Evolutionary conservation across 2,797 vertebrate genomes (phyloP).

Genomic region (Pogoniulus pusillus): DNA sequence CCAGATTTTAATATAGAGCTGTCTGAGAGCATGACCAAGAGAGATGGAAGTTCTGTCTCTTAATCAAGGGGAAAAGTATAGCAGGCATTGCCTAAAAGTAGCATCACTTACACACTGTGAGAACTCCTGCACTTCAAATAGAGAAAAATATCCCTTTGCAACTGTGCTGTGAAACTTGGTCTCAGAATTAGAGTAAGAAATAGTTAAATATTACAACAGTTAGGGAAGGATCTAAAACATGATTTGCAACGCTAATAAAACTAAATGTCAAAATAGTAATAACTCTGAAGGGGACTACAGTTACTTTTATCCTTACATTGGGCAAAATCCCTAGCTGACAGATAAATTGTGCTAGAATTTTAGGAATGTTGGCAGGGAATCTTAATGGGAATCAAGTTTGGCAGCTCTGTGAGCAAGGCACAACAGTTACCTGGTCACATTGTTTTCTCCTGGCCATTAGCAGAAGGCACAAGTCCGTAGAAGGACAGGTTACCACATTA

Average conservation of each 20-base stretch:
- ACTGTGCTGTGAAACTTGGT: background rate
- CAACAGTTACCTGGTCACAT: background rate
- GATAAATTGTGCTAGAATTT: constrained; percentile 73
- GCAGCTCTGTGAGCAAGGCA: background rate
- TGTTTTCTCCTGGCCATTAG: background rate
- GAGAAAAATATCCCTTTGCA: background rate
- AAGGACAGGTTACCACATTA: background rate
- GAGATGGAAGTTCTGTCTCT: background rate
- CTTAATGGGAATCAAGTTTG: constrained; percentile 30
- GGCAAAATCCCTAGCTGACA: constrained; percentile 72
- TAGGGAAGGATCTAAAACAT: constrained; percentile 16
- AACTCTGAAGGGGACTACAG: constrained; percentile 65
- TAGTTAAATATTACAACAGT: constrained; percentile 39
- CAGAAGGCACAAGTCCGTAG: background rate
- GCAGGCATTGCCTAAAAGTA: background rate
- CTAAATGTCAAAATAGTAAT: constrained; percentile 73
- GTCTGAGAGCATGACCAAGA: background rate
- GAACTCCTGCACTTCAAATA: background rate
- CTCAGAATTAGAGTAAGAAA: constrained; percentile 12
- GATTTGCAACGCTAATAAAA: constrained; percentile 69
- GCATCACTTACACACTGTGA: background rate
- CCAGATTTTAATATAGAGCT: background rate
- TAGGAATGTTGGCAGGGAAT: constrained; percentile 59
- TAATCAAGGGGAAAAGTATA: background rate
- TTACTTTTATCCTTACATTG: constrained; percentile 69